Base-by-base conservation (phyloP, 2,113 vertebrate genomes). In the Hassar affinis region DNA sequence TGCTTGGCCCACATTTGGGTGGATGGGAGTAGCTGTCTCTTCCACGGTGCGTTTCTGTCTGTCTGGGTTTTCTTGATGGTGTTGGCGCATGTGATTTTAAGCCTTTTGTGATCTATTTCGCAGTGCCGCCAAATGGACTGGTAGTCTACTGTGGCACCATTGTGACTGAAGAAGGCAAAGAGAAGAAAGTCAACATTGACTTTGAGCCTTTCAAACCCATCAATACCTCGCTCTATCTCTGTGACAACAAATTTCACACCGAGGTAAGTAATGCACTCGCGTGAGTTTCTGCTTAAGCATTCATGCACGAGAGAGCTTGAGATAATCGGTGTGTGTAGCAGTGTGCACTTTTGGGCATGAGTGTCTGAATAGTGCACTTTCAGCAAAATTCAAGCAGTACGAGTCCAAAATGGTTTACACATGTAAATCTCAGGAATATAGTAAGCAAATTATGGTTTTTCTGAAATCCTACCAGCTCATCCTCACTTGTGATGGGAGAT, bases 181-280 rank as follows among this genome's bases (percentile, higher is more conserved):
- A 99, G 93, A 99, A 99, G 93, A 99, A 99, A 95, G 98, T 99
- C 87, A 99, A 99, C 93, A 99, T 99, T 83, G 98, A 99, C 93
- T 99, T 99, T 93, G 98, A 99, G 92, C 98, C 98, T 92, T 99
- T 99, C 93, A 99, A 99, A 95, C 98, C 98, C 93, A 99, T 99
- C 94, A 99, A 99, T 95, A 99, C 98, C 0, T 99, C 98, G 20
- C 93, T 99, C 89, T 99, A 99, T 92, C 96, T 99, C 93, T 99
- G 98, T 88, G 98, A 99, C 94, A 99, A 99, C 95, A 99, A 99
- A 95, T 99, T 99, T 93, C 98, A 99, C 92, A 99, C 98, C 4
- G 98, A 99, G 97, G 98, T 99, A 93, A 79, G 84, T 47, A 27
- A 18, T 47, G 17, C 35, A n/a, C 4, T 64, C 2, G 6, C 0